Evolutionary conservation across 2,888 invertebrate genomes (phyloP), one percentile per base, ranked within the genome.

Genomic region (Mesorhabditis belari): DNA sequence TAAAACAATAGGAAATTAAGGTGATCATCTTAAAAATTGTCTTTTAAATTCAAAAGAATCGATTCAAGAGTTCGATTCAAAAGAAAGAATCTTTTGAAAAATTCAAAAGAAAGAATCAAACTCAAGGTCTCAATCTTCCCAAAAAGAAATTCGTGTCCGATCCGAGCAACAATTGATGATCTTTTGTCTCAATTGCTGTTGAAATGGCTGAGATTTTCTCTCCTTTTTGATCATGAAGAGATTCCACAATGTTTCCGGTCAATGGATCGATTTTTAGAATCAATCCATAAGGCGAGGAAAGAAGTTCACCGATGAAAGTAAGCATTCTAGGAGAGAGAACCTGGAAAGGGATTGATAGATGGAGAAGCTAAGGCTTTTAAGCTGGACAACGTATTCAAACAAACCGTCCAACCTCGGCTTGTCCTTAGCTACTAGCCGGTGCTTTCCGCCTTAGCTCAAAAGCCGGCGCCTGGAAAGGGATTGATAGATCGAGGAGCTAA

Each of bases 101-200:
- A n/a, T n/a, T n/a, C n/a, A n/a, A n/a, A n/a, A n/a, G n/a, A n/a
- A n/a, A n/a, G n/a, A n/a, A n/a, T n/a, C n/a, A n/a, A n/a, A n/a
- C n/a, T n/a, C n/a, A n/a, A n/a, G n/a, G n/a, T n/a, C n/a, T n/a
- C 5, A 63, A 61, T 58, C 69, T 63, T 2, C 62, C 70, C 44
- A 73, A 57, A 35, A 66, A 71, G 51, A 64, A 71, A 52, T 70
- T 67, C 21, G 57, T 58, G 51, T 73, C 70, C 44, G 61, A 66
- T 55, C 73, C 73, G 9, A 73, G 55, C 2, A 69, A 28, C 35
- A 73, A 60, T 21, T 58, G 28, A 27, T 69, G 70, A 29, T 68
- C 62, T 49, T 61, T 63, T 19, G 67, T 69, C 44, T 73, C 73
- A n/a, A 71, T 57, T 2, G 69, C 73, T 28, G 57, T 64, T 0